Base-by-base conservation (phyloP, 2,888 invertebrate species). In the Oxystoma pomonae region DNA sequence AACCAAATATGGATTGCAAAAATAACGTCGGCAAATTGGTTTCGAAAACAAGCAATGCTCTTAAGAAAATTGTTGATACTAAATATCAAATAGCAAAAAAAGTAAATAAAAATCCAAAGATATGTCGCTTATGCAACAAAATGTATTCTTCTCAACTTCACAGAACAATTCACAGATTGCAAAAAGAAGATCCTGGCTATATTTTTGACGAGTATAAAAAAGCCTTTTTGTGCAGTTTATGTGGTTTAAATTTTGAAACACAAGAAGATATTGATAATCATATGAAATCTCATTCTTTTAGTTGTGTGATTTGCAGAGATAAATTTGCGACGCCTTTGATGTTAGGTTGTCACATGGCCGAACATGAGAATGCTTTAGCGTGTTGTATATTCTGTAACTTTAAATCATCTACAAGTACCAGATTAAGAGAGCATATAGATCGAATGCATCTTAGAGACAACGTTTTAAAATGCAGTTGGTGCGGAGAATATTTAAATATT, bases 251-350 rank as follows among this genome's bases (percentile, higher is more conserved):
- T 7, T 70, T 58, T 20, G 17, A 59, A 12, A 61, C 60, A n/a
- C 52, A 63, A 9, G 63, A 67, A 16, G 65, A 68, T 57, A 64
- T 69, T 12, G 60, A 58, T 1, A 64, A 55, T 17, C 72, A 72
- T 56, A 63, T 68, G 0, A 22, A 58, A 22, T 61, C 64, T 16
- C 68, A 80, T 51, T 58, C 62, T 21, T 86, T 84, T 67, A 83
- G 83, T 0, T 80, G 80, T 61, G 67, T 72, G 5, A 68, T 70
- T n/a, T 80, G 80, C 61, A 66, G 73, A 22, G 66, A 73, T 49
- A 69, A 67, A 20, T 79, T 78, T 64, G 72, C 75, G 18, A 74
- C 74, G 53, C 70, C 76, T 1, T 77, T 77, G 65, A 74, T 77
- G 57, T 76, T 74, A 64, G 74, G 75, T 5, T 69, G 73, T 3